Conservation (phyloP, 2,113 vertebrate genomes). For the cattle (Bos taurus) region ARS-UCD2.0 NC_037357.1:135268001-135268500, state of each 20-base stretch:
- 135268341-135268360: background rate
- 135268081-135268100: accelerated
- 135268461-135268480: background rate
- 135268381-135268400: background rate
- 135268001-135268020: background rate
- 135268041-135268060: accelerated
- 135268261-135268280: background rate
- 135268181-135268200: background rate
- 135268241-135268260: background rate
- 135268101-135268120: accelerated
- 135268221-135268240: background rate
- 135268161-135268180: accelerated
- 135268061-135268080: background rate
- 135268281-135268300: background rate
- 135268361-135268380: background rate
- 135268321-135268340: background rate
- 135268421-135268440: background rate
- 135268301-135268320: background rate
- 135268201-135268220: background rate
- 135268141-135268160: background rate
- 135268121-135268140: background rate
- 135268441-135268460: background rate
- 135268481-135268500: background rate
- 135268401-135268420: background rate
- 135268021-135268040: accelerated